Evolutionary conservation across 2,113 vertebrate genomes (phyloP), one percentile per base, ranked within the genome.

Genomic region (Heliornis fulica): DNA sequence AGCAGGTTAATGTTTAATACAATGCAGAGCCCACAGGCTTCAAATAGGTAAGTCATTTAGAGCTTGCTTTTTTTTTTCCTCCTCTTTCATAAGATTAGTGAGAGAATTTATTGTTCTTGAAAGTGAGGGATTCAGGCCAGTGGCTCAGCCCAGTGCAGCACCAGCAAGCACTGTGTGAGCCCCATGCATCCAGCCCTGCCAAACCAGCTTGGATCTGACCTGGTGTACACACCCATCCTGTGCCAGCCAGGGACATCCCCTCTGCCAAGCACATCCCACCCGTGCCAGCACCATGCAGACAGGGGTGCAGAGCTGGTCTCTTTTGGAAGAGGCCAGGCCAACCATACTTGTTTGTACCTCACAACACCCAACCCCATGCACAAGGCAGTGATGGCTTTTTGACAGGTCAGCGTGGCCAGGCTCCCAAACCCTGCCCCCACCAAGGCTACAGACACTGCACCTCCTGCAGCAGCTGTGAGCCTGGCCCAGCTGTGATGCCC

Each of bases 1-100:
- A 43, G 38, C 91, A 95, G 90, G 94, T 97, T 96, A 97, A 96
- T 94, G 66, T 97, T 96, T 96, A 96, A 96, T 75, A 87, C 83
- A 92, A 63, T 31, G 45, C 88, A 96, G 80, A 95, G 79, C 63
- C 77, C 68, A 87, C 56, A 78, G 54, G 51, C 77, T 81, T 82
- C 53, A 57, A 38, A 48, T 50, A 95, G 87, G 91, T 82, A 94
- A 95, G 87, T 87, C 64, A 91, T 93, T 93, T 77, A 68, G 56
- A 84, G 61, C 4, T 43, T 46, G 46, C 46, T 26, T 21, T 18
- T 36, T 66, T 63, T 43, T 8, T 19, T 3, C 12, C 15, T 3
- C 13, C 19, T 10, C 19, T 85, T 93, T 77, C 1, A 0, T 81
- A 82, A 92, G 85, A 68, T 76, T 56, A 92, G 34, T 60, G 53